Evolutionary conservation across 2,113 vertebrate species (phyloP).

Genomic region (Holacanthus passer): DNA sequence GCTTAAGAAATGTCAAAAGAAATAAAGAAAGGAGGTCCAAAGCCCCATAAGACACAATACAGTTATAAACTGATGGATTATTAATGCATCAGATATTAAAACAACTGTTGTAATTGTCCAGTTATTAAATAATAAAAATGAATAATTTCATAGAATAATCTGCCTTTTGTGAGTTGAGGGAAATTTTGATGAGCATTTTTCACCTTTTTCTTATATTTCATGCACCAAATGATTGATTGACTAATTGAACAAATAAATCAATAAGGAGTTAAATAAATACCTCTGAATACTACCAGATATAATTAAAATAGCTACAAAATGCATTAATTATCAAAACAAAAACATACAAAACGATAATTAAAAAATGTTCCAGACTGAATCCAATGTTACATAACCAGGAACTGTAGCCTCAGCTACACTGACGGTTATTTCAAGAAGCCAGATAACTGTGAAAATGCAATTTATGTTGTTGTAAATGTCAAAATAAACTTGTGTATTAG

Average conservation of each 20-base stretch:
- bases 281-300: neutral
- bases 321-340: too few relatives aligned
- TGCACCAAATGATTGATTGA: neutral
- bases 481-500: constrained; percentile 7
- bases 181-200: neutral
- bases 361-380: neutral
- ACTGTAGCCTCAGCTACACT: neutral
- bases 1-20: neutral
- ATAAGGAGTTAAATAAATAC: neutral
- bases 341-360: too few relatives aligned
- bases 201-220: neutral
- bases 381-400: neutral
- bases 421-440: neutral
- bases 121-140: neutral
- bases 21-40: neutral
- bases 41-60: neutral
- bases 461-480: constrained; percentile 27
- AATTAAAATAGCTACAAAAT: neutral
- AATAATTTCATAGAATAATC: neutral
- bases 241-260: neutral
- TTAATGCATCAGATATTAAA: constrained; percentile 2
- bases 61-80: neutral
- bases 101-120: neutral
- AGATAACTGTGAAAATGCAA: constrained; percentile 31
- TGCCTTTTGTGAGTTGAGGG: neutral